These are phyloP conservation scores for Trissolcus basalis DNA, from an alignment of 1,140 invertebrate species.

Conservation along the genomic window DNA sequence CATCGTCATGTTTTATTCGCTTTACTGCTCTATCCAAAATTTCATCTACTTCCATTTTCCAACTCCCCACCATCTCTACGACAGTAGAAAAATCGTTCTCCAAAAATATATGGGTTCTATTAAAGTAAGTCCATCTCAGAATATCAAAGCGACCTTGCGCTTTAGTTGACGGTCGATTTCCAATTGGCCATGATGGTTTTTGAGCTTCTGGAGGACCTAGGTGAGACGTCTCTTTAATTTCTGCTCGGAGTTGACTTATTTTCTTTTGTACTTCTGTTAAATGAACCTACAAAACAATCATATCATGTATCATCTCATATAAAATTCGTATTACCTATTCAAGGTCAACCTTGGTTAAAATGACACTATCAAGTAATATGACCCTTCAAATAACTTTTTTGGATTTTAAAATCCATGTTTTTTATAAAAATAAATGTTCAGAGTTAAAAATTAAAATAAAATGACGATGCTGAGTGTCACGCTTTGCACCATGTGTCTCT, in stretches of 20 bases:
- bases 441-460: constrained; percentile 13
- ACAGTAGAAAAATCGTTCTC: constrained; percentile 82
- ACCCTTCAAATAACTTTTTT: too few relatives aligned
- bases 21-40: constrained; percentile 79
- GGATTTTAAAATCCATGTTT: too few relatives aligned
- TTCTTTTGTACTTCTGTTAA: constrained; percentile 74
- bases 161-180: constrained; percentile 82
- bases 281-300: too few relatives aligned
- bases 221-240: constrained; percentile 68
- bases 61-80: constrained; percentile 77
- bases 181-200: constrained; percentile 85
- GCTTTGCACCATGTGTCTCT: too few relatives aligned
- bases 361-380: too few relatives aligned
- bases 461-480: too few relatives aligned
- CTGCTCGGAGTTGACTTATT: constrained; percentile 74
- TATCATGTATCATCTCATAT: too few relatives aligned
- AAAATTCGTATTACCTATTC: too few relatives aligned
- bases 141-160: constrained; percentile 90
- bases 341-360: too few relatives aligned
- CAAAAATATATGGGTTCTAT: constrained; percentile 86
- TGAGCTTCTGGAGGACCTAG: constrained; percentile 75
- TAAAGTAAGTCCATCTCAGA: constrained; percentile 89
- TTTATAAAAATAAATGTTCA: too few relatives aligned
- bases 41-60: constrained; percentile 82
- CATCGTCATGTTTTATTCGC: constrained; percentile 78